Evolutionary conservation across 2,113 vertebrate species (phyloP).

Genomic region (Epinephelus fuscoguttatus): DNA sequence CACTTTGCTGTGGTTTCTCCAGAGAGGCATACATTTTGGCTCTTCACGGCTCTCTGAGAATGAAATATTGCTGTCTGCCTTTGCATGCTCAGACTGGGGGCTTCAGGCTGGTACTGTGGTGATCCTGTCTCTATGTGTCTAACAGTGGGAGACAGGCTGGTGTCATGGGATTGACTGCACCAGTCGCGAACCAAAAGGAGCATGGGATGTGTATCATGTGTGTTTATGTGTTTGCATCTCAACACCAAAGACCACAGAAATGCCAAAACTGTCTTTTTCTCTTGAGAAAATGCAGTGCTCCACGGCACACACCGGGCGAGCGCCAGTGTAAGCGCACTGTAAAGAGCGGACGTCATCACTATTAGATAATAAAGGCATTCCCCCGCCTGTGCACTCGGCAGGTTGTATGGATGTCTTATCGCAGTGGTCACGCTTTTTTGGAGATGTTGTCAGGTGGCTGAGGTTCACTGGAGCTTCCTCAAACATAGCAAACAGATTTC

Average conservation of each 20-base stretch:
- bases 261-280: not conserved
- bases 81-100: constrained; percentile 71
- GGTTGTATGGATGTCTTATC: constrained; percentile 33
- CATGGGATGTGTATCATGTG: not conserved
- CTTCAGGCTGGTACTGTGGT: constrained; percentile 52
- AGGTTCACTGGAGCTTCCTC: constrained; percentile 31
- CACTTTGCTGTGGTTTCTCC: constrained; percentile 77
- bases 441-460: constrained; percentile 60
- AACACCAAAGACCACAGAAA: not conserved
- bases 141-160: constrained; percentile 38
- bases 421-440: constrained; percentile 33
- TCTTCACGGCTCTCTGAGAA: constrained; percentile 70
- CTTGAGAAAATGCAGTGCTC: not conserved
- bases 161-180: constrained; percentile 35
- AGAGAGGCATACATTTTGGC: constrained; percentile 67
- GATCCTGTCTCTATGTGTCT: constrained; percentile 40
- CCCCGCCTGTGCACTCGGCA: constrained; percentile 10
- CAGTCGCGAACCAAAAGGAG: not conserved
- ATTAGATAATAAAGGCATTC: constrained; percentile 17
- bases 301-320: not conserved
- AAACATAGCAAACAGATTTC: constrained; percentile 11
- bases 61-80: constrained; percentile 76
- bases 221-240: not conserved
- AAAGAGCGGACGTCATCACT: constrained; percentile 19
- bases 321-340: constrained; percentile 14